Conservation (phyloP, 2,113 vertebrate genomes). For the Rousettus leschenaultii region DNA sequence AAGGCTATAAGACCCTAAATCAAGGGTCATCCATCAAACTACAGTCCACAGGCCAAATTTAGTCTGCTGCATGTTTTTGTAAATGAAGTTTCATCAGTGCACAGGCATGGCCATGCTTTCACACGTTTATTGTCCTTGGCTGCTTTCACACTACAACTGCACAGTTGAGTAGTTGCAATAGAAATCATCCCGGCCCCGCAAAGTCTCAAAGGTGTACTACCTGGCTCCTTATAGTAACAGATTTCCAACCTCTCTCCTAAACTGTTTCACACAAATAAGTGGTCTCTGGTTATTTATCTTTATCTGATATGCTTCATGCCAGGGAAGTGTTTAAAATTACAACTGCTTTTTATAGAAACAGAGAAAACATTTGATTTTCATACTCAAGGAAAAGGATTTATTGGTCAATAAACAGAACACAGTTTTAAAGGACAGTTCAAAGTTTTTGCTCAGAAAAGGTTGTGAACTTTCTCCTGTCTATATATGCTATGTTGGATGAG, state of each 20-base stretch:
- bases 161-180: not conserved
- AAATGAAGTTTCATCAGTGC: not conserved
- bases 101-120: rapidly evolving
- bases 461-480: not conserved
- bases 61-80: not conserved
- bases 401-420: not conserved
- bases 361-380: conserved; percentile 7
- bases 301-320: not conserved
- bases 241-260: not conserved
- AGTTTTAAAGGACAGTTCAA: not conserved
- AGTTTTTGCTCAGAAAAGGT: not conserved
- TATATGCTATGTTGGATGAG: not conserved
- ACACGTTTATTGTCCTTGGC: not conserved
- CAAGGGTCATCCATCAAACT: not conserved
- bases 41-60: not conserved
- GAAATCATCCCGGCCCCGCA: not conserved
- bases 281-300: not conserved
- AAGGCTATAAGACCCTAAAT: not conserved
- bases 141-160: not conserved
- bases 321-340: not conserved
- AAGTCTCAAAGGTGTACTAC: not conserved
- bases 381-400: not conserved
- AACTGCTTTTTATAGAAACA: conserved; percentile 1
- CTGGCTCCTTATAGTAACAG: not conserved
- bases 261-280: not conserved